Conservation (phyloP, 2,113 vertebrate species). For the Corythornis vintsioides region DNA sequence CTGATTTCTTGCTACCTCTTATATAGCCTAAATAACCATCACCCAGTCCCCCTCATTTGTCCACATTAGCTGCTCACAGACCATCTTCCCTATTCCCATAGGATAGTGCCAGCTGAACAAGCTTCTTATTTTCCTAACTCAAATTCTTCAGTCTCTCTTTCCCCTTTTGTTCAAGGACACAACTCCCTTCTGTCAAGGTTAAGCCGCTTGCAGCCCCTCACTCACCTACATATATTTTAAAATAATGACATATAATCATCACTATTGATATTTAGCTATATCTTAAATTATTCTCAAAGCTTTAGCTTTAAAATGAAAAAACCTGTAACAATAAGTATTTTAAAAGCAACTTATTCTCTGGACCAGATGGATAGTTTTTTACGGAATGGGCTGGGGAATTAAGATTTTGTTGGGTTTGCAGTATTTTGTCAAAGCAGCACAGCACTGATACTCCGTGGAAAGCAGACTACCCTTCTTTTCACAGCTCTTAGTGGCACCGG, state of each 20-base stretch:
- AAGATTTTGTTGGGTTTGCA: background rate
- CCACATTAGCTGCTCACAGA: too few species aligned
- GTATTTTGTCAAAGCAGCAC: background rate
- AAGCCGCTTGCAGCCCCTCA: too few species aligned
- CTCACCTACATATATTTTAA: background rate
- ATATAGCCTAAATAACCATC: too few species aligned
- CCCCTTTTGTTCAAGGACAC: too few species aligned
- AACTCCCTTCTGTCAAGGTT: too few species aligned
- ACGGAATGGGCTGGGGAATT: background rate
- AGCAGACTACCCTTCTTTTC: background rate
- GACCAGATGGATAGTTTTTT: background rate
- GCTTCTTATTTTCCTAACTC: too few species aligned
- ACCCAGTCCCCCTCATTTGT: too few species aligned
- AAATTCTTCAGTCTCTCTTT: too few species aligned
- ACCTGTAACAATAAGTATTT: background rate
- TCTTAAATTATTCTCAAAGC: background rate
- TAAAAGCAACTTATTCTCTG: background rate
- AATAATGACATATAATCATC: background rate
- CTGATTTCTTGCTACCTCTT: too few species aligned
- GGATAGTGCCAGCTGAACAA: too few species aligned
- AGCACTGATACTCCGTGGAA: background rate
- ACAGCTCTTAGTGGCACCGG: too few species aligned
- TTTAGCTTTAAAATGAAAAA: background rate
- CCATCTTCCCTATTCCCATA: too few species aligned
- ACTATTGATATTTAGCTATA: background rate